Evolutionary conservation across 2,888 invertebrate species (phyloP).

Genomic region (Sisyra terminalis): DNA sequence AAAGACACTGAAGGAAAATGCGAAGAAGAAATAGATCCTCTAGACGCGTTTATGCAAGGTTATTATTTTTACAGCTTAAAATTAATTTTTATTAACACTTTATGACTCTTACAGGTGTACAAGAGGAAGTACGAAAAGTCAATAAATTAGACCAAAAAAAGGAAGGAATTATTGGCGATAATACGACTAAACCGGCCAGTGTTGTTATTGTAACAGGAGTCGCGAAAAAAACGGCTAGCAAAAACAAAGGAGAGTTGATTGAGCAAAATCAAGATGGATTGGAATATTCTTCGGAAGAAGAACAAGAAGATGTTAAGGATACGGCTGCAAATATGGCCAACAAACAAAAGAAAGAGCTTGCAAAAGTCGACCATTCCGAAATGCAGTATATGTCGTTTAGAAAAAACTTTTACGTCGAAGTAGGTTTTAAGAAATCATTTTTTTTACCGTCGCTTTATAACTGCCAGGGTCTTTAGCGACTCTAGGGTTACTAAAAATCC

Average conservation of each 20-base stretch:
- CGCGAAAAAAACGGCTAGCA: slow-evolving; percentile 60
- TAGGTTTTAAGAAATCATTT: slow-evolving; percentile 19
- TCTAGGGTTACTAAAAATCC: no score
- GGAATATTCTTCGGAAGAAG: slow-evolving; percentile 96
- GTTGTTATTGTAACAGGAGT: slow-evolving; percentile 72
- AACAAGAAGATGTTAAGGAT: slow-evolving; percentile 84
- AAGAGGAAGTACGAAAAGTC: slow-evolving; percentile 67
- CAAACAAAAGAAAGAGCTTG: slow-evolving; percentile 81
- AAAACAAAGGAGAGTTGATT: slow-evolving; percentile 92
- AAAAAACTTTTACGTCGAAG: slow-evolving; percentile 95
- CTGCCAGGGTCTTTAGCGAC: no score
- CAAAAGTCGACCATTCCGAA: slow-evolving; percentile 78
- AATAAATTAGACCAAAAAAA: slow-evolving; percentile 50
- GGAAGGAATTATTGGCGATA: slow-evolving; percentile 24
- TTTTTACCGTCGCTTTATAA: no score
- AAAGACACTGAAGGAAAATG: slow-evolving; percentile 27
- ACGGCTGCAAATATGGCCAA: slow-evolving; percentile 77
- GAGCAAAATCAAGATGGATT: slow-evolving; percentile 97
- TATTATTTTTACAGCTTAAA: slow-evolving; percentile 7
- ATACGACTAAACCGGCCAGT: slow-evolving; percentile 33
- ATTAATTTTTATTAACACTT: no score
- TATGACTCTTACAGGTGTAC: slow-evolving; percentile 29
- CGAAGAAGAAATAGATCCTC: slow-evolving; percentile 70
- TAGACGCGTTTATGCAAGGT: slow-evolving; percentile 96
- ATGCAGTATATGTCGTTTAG: slow-evolving; percentile 80